Evolutionary conservation across 2,797 vertebrate species (phyloP), one percentile per base, ranked within the genome.

Genomic region (Sebastes miniatus): DNA sequence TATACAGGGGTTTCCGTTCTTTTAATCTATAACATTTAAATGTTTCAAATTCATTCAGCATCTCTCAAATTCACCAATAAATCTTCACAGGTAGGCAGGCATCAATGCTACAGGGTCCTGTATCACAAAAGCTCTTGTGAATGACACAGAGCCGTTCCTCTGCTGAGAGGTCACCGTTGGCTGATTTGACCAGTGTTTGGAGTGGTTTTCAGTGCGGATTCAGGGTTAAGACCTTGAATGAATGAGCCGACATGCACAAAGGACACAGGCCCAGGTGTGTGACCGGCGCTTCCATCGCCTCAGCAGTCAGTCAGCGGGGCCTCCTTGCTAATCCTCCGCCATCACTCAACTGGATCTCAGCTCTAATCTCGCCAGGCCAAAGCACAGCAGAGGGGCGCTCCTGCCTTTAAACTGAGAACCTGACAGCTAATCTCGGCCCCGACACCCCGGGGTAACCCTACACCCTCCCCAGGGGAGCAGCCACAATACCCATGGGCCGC

Each of bases 311-410:
- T 93, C 91, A 92, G 85, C 90, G 50, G 78, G 83, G 78, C 70
- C 86, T 90, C 80, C 69, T 69, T 3, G 61, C 72, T 93, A 95
- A 95, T 93, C 93, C 91, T 79, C 74, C 39, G 11, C 85, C 77
- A 64, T 95, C 94, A 93, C 91, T 94, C 93, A 94, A 88, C 89
- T 88, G 72, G 78, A 90, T 91, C 81, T 92, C 82, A 83, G 67
- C 77, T 78, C 73, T 93, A 94, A 95, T 93, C 91, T 91, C 25
- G 16, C 79, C 62, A 58, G 84, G 81, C 86, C 77, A 76, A 80
- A 79, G 66, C 84, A 80, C 81, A 79, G 75, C 77, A 76, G 69
- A 81, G 62, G 65, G 78, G 61, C 20, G 75, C 79, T 85, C 50
- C 77, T 75, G 69, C 54, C 88, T 92, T 92, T 88, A 80, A 91